A percentile compares a stretch with the other conserved stretches of the same genome.
Conservation (phyloP, 2,888 invertebrate species). For the Quadroppia sp. region DNA sequence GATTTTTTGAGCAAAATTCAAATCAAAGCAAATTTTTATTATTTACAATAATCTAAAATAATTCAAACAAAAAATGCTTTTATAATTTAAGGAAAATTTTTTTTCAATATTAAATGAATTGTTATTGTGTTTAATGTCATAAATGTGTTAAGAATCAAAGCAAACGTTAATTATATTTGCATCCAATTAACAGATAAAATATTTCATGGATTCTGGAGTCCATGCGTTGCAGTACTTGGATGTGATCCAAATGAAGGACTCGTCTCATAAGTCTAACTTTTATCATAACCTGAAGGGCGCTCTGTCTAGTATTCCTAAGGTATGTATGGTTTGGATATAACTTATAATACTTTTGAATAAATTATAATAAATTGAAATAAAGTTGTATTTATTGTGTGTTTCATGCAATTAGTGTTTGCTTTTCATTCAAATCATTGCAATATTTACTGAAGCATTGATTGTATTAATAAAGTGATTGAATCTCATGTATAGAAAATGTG, state of each 20-base stretch:
- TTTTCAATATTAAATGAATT: too few relatives aligned
- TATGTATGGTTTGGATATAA: slow-evolving; percentile 51
- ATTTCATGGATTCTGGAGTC: slow-evolving; percentile 77
- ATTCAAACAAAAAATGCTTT: too few relatives aligned
- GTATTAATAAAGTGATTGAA: background rate
- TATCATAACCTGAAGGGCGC: slow-evolving; percentile 80
- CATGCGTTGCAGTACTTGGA: slow-evolving; percentile 89
- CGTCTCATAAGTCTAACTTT: slow-evolving; percentile 80
- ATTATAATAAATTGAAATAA: background rate
- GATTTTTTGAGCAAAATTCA: too few relatives aligned
- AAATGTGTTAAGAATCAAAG: too few relatives aligned
- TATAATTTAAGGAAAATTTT: too few relatives aligned
- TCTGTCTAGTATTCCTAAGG: slow-evolving; percentile 81
- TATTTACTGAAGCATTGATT: background rate
- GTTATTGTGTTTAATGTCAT: too few relatives aligned
- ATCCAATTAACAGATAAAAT: slow-evolving; percentile 53
- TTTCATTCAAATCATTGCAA: slow-evolving; percentile 6
- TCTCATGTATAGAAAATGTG: slow-evolving; percentile 72
- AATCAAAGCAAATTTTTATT: too few relatives aligned
- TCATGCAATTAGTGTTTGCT: background rate
- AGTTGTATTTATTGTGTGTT: background rate
- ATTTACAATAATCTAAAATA: too few relatives aligned
- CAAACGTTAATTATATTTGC: background rate
- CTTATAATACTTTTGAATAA: background rate
- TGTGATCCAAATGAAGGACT: slow-evolving; percentile 85